A percentile compares a stretch with the other conserved stretches of the same genome.
These are phyloP conservation scores for Zeuzera pyrina DNA, from an alignment of 2,888 invertebrate genomes.

Conservation along the genomic window DNA sequence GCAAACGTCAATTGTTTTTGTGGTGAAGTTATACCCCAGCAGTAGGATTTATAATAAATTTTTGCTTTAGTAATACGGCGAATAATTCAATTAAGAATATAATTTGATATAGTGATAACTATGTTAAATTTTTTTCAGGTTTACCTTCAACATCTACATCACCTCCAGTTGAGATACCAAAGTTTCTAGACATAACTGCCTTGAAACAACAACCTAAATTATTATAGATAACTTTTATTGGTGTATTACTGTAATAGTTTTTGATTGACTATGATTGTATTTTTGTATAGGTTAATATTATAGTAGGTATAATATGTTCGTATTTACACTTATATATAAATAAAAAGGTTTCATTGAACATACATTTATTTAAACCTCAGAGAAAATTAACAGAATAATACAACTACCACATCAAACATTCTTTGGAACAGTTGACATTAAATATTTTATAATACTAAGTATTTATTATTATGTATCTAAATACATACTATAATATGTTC, in stretches of 20 bases:
- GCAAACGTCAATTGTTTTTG: too few relatives aligned
- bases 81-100: neutral
- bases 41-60: conserved; percentile 1
- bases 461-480: too few relatives aligned
- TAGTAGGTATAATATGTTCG: conserved; percentile 8
- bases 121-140: conserved; percentile 28
- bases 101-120: conserved; percentile 1
- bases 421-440: neutral
- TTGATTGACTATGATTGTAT: conserved; percentile 8
- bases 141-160: conserved; percentile 20
- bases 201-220: conserved; percentile 80
- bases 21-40: too few relatives aligned
- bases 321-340: conserved; percentile 14
- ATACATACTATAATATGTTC: too few relatives aligned
- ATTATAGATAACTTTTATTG: conserved; percentile 32
- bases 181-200: conserved; percentile 79
- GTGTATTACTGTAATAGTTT: conserved; percentile 10
- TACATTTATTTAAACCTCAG: conserved; percentile 70
- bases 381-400: conserved; percentile 49
- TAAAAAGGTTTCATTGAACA: conserved; percentile 45
- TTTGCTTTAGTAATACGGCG: conserved; percentile 4
- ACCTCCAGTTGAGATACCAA: conserved; percentile 48
- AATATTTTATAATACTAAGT: too few relatives aligned
- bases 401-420: neutral
- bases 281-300: conserved; percentile 8